Evolutionary conservation across 2,113 vertebrate species (phyloP), one percentile per base, ranked within the genome.

Genomic region (Riparia riparia): DNA sequence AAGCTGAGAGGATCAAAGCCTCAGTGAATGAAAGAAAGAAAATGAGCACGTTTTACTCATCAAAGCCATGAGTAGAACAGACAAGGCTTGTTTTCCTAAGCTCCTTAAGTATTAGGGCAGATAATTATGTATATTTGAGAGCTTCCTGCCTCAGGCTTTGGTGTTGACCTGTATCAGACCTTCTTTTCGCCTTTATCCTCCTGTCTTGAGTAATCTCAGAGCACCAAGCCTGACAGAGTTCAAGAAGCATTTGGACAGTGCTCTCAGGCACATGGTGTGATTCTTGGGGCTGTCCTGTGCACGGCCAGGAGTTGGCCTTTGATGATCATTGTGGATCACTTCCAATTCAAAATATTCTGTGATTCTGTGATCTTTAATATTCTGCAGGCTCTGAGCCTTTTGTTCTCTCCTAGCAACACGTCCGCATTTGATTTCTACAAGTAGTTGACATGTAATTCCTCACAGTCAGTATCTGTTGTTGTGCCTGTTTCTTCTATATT

Each of bases 41-140:
- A 64, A 77, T 7, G 3, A 66, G 5, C 32, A 12, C 0, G 0
- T 82, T 70, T 94, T 68, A 57, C 0, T 2, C 54, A 58, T 22
- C 13, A 77, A 86, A 87, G 12, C 31, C 7, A n/a, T 28, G 32
- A 61, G 34, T 2, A 72, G 44, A 82, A 82, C 47, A 19, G 25
- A 41, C 26, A 66, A 63, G n/a, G 8, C 24, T 82, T 73, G 32
- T 68, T 51, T 74, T 94, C 24, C 50, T 70, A 45, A 87, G 6
- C 3, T 60, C 1, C 14, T 58, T 41, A 63, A 66, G 32, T 10
- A 58, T 31, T 47, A 66, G 34, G 13, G 79, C n/a, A 82, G 28
- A 12, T 78, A 54, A 49, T 57, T 2, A 57, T 2, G 17, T 58
- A n/a, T n/a, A 66, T 22, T 19, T 29, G 18, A 79, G 68, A 41